phyloP scores from a whole-genome alignment of 2,113 vertebrate species.

The Protomyctophum bolini region DNA sequence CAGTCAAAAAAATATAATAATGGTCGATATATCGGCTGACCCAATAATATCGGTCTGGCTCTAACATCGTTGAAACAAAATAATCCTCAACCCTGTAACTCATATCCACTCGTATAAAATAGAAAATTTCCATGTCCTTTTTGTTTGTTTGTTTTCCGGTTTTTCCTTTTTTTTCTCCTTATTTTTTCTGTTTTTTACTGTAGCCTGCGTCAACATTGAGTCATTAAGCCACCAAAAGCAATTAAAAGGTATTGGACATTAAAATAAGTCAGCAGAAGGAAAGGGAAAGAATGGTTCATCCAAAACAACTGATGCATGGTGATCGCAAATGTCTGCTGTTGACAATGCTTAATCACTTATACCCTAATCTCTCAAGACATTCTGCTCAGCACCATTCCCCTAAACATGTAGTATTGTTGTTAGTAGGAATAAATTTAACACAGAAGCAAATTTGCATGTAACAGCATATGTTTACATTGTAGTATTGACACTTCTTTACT shows the following conservation, averaged over 20 bases:
- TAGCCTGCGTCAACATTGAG: conserved; percentile 72
- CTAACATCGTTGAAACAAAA: conserved; percentile 29
- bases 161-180: background rate
- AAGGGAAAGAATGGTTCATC: conserved; percentile 75
- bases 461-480: too few relatives aligned
- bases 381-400: too few relatives aligned
- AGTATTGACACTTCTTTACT: too few relatives aligned
- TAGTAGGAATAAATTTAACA: too few relatives aligned
- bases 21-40: too few relatives aligned
- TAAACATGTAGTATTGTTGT: too few relatives aligned
- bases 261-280: conserved; percentile 59
- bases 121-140: conserved; percentile 5
- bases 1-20: too few relatives aligned
- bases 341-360: too few relatives aligned
- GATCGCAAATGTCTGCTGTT: too few relatives aligned
- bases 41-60: too few relatives aligned
- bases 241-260: conserved; percentile 70
- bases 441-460: too few relatives aligned
- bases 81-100: conserved; percentile 41
- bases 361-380: too few relatives aligned
- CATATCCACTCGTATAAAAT: conserved; percentile 40
- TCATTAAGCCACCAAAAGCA: conserved; percentile 76
- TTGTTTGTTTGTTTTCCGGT: background rate
- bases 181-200: conserved; percentile 55
- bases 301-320: background rate